phyloP scores from a whole-genome alignment of 2,888 invertebrate genomes.

The Tricholauxania praeusta region DNA sequence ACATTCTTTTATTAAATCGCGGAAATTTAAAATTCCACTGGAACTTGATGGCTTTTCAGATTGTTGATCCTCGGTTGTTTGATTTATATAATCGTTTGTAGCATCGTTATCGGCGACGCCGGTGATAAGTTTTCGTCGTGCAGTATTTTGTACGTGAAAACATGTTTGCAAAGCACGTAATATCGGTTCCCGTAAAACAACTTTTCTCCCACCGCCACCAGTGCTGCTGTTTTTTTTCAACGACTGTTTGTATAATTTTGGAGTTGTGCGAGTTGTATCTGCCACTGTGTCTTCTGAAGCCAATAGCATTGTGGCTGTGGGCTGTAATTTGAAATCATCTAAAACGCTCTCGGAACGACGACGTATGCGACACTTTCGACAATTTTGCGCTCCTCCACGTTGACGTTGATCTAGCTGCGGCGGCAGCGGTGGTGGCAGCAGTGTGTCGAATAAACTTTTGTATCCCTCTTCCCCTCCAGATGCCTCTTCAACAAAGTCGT shows the following conservation, averaged over 20 bases:
- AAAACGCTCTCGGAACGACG: slow-evolving; percentile 58
- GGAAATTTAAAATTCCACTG: slow-evolving; percentile 54
- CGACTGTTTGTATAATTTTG: slow-evolving; percentile 51
- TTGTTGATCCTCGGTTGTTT: not conserved
- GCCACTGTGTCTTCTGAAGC: slow-evolving; percentile 33
- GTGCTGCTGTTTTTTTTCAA: slow-evolving; percentile 46
- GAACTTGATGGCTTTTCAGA: not conserved
- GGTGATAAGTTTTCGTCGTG: slow-evolving; percentile 36
- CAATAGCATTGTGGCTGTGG: not conserved
- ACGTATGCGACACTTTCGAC: slow-evolving; percentile 54
- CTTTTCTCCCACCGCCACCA: slow-evolving; percentile 42
- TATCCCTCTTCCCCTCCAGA: not conserved
- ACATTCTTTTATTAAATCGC: slow-evolving; percentile 61
- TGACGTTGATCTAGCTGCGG: slow-evolving; percentile 19
- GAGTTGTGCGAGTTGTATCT: slow-evolving; percentile 15
- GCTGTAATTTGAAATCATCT: slow-evolving; percentile 54
- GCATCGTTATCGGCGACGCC: not conserved
- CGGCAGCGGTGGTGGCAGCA: not conserved
- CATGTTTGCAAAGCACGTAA: slow-evolving; percentile 49
- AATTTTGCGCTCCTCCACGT: slow-evolving; percentile 41
- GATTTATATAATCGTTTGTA: not conserved
- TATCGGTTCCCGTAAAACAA: slow-evolving; percentile 56
- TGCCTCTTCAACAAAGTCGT: slow-evolving; percentile 24
- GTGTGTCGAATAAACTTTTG: not conserved
- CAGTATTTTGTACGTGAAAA: slow-evolving; percentile 42